phyloP scores from a whole-genome alignment of 2,797 vertebrate species.

The Tenualosa ilisha region DNA sequence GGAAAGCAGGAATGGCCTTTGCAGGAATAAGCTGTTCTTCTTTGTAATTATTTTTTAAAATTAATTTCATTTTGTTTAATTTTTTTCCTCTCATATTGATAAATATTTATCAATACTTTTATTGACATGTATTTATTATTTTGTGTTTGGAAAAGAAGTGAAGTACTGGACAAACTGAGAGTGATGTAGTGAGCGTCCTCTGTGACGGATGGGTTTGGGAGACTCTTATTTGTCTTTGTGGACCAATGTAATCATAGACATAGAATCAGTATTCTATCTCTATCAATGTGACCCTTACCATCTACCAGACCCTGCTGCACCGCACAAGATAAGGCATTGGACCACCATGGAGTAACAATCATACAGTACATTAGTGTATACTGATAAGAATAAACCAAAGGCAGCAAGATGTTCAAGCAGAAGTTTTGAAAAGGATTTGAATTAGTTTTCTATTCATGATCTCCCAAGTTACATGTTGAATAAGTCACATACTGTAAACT shows the following conservation, averaged over 20 bases:
- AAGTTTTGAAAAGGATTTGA: not conserved
- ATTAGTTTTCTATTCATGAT: not conserved
- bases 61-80: conserved; percentile 48
- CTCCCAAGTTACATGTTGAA: not conserved
- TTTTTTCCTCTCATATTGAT: conserved; percentile 18
- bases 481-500: not conserved
- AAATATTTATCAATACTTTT: conserved; percentile 16
- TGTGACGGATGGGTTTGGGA: not conserved
- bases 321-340: not conserved
- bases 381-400: not conserved
- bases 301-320: not conserved
- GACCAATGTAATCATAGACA: not conserved
- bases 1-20: not conserved
- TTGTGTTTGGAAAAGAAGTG: conserved; percentile 49
- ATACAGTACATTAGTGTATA: not conserved
- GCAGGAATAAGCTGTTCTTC: conserved; percentile 19
- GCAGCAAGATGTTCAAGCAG: not conserved
- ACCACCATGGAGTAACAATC: not conserved
- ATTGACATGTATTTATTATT: conserved; percentile 9
- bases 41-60: conserved; percentile 32
- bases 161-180: conserved; percentile 28
- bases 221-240: conserved; percentile 18
- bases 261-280: not conserved
- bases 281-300: not conserved
- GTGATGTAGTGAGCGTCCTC: conserved; percentile 12